Percentiles rank a stretch among this genome's conserved stretches.
Evolutionary conservation across 2,888 invertebrate species (phyloP).

Genomic region (Apeira syringaria): DNA sequence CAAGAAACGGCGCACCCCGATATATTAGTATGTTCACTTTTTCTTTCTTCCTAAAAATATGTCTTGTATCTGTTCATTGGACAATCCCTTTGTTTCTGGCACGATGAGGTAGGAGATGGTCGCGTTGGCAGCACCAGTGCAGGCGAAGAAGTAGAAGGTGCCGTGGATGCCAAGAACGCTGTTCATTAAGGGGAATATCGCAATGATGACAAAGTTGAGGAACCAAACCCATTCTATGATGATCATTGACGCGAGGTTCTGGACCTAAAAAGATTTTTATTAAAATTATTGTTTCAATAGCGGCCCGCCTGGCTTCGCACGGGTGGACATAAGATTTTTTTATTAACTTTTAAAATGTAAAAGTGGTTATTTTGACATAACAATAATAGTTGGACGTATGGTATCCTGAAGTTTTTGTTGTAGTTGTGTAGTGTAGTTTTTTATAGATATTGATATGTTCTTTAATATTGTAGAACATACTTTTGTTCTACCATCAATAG

Average conservation of each 20-base stretch:
- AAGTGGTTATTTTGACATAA: no score
- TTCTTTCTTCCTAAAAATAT: conserved; percentile 33
- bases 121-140: conserved; percentile 46
- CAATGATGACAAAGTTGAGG: conserved; percentile 67
- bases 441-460: no score
- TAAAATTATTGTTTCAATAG: no score
- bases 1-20: background rate
- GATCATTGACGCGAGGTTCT: conserved; percentile 63
- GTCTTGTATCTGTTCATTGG: conserved; percentile 64
- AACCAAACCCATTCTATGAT: conserved; percentile 70
- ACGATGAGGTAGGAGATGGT: conserved; percentile 53
- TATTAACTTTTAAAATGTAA: no score
- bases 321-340: no score
- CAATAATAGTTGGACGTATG: no score
- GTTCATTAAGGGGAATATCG: conserved; percentile 59
- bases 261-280: conserved; percentile 56
- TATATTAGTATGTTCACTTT: conserved; percentile 4
- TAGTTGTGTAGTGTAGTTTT: no score
- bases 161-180: conserved; percentile 57
- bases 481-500: no score
- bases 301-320: no score
- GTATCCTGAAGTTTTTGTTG: no score
- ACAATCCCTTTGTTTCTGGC: conserved; percentile 77
- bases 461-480: no score
- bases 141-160: conserved; percentile 64